Percentiles rank a stretch among this genome's conserved stretches.
These are phyloP conservation scores for Colletes gigas DNA, from an alignment of 1,140 invertebrate species.

Conservation along the genomic window DNA sequence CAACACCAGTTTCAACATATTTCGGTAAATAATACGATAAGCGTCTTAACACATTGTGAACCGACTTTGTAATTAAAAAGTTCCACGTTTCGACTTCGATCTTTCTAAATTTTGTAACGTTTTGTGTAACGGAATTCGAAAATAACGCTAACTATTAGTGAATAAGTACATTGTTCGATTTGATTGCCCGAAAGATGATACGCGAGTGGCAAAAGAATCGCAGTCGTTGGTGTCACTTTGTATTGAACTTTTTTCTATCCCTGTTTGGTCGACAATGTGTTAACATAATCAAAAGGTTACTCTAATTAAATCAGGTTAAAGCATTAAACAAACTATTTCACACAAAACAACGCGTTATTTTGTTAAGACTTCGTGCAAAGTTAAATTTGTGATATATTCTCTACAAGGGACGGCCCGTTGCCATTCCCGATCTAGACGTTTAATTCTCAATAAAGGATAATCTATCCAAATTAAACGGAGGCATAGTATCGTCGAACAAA, in stretches of 20 bases:
- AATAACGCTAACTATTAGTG: no score
- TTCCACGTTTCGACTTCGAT: no score
- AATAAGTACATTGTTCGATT: no score
- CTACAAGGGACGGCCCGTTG: background rate
- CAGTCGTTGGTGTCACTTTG: no score
- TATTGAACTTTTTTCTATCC: no score
- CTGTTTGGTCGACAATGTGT: background rate
- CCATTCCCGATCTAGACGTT: background rate
- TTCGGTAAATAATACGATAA: background rate
- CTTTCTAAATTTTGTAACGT: no score
- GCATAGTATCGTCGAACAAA: background rate
- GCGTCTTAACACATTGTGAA: background rate
- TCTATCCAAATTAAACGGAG: background rate
- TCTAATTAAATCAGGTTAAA: background rate
- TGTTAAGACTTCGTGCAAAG: background rate
- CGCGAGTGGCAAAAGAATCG: no score
- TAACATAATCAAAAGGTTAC: background rate
- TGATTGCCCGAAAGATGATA: no score
- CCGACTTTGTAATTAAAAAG: background rate
- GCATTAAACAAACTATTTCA: background rate
- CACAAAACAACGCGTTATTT: background rate
- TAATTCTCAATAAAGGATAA: background rate
- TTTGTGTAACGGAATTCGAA: background rate
- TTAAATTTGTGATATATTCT: constrained; percentile 19
- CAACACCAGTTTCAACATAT: background rate